Evolutionary conservation across 2,888 invertebrate species (phyloP).

Genomic region (Aphidius colemani): DNA sequence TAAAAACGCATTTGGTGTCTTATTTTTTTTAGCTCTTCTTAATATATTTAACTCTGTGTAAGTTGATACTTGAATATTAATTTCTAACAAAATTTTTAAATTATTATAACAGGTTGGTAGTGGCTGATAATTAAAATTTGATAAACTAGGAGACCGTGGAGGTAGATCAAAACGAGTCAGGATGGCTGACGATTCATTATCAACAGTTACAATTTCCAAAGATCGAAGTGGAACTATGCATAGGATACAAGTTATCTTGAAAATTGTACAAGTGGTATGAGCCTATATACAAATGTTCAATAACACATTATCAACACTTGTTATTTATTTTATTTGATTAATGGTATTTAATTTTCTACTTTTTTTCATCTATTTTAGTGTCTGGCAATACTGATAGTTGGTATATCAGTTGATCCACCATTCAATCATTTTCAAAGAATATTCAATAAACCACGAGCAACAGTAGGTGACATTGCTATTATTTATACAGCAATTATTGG

Average conservation of each 20-base stretch:
- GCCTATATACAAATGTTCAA: background rate
- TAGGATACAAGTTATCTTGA: conserved; percentile 64
- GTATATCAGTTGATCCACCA: conserved; percentile 67
- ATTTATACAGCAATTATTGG: conserved; percentile 72
- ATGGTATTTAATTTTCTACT: background rate
- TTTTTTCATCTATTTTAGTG: conserved; percentile 59
- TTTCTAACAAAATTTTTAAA: background rate
- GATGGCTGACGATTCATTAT: conserved; percentile 69
- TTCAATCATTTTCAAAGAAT: conserved; percentile 58
- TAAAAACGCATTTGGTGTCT: background rate
- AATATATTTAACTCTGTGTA: conserved; percentile 1
- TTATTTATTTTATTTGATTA: conserved; percentile 1
- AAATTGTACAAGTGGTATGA: conserved; percentile 69
- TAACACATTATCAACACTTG: background rate
- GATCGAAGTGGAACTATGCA: conserved; percentile 55
- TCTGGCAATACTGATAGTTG: conserved; percentile 67
- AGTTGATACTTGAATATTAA: background rate
- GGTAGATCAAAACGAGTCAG: conserved; percentile 62
- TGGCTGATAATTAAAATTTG: conserved; percentile 34
- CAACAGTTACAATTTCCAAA: conserved; percentile 62
- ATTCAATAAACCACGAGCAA: conserved; percentile 61
- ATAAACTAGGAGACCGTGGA: conserved; percentile 59
- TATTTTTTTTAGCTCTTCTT: conserved; percentile 3
- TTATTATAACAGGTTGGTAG: background rate
- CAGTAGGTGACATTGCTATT: conserved; percentile 67